Base-by-base conservation (phyloP, 2,888 invertebrate genomes). In the Ormyrus labotus region DNA sequence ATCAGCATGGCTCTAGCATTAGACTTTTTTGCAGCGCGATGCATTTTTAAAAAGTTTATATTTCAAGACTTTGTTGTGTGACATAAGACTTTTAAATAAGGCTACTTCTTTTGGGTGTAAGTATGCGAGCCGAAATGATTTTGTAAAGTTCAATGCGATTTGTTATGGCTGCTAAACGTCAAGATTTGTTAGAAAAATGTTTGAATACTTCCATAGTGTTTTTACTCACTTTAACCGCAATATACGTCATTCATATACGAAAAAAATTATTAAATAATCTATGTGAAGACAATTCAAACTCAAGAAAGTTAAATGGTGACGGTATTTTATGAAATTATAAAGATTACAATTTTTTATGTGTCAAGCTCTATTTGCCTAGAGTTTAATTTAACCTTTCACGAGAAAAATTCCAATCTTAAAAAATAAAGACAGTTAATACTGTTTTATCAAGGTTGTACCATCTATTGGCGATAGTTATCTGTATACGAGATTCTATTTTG, bases 401-500 rank as follows among this genome's bases (percentile, higher is more conserved):
- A n/a, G 10, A 58, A 76, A 80, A 71, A 10, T 55, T 60, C 9
- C n/a, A 63, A 13, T 47, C 34, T 9, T 57, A 65, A 65, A 50
- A 61, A 79, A 19, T 34, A 61, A 76, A 63, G 72, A 78, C 58
- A 78, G 63, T 13, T 60, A 48, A 53, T 5, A 61, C 65, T 70
- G 65, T 69, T 74, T 61, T 53, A 78, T 78, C 10, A 63, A 76
- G 55, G 69, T 70, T 78, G 67, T 72, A 72, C 58, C 71, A 74
- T 81, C 61, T 78, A 78, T 76, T 81, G 75, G 78, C 76, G 71
- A 81, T 68, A 81, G 68, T 78, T 78, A 48, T 76, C 71, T 83
- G 83, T 85, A 83, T 85, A 85, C 83, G 85, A 85, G 71, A 83
- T 84, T 84, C 85, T 85, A 85, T 84, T 86, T 86, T 85, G 85